Conservation (phyloP, 2,113 vertebrate species). For the Crocuta crocuta region DNA sequence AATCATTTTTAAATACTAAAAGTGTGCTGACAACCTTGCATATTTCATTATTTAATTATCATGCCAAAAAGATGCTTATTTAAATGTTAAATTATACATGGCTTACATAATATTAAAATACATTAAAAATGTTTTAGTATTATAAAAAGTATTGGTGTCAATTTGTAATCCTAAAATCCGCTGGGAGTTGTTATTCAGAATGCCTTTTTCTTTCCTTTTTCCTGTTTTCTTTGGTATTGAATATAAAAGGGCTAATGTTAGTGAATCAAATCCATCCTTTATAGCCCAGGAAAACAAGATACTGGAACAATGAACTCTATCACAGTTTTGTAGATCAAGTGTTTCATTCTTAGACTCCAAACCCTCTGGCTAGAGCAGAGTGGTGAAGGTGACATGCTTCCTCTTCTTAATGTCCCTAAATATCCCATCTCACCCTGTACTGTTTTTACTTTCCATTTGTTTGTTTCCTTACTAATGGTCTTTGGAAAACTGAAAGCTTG, state of each 20-base stretch:
- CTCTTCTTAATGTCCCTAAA: background rate
- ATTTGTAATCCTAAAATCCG: background rate
- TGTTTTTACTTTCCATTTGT: background rate
- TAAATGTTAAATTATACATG: background rate
- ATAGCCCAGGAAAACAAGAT: background rate
- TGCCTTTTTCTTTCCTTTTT: too few relatives aligned
- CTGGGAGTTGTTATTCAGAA: background rate
- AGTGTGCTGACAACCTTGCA: background rate
- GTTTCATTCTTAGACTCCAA: background rate
- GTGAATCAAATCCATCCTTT: background rate
- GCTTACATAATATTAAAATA: background rate
- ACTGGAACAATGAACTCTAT: background rate
- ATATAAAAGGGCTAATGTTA: background rate
- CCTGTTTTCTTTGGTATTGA: background rate
- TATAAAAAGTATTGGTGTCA: background rate
- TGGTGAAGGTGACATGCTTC: background rate
- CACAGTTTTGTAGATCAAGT: background rate
- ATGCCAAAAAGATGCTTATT: background rate
- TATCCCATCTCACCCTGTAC: background rate
- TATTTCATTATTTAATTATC: background rate
- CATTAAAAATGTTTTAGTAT: background rate
- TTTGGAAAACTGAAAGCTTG: background rate
- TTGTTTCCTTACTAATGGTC: background rate
- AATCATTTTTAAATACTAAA: constrained; percentile 26
- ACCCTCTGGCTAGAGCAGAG: background rate